phyloP scores from a whole-genome alignment of 1,140 invertebrate genomes.

The Drosophila parvula region DNA sequence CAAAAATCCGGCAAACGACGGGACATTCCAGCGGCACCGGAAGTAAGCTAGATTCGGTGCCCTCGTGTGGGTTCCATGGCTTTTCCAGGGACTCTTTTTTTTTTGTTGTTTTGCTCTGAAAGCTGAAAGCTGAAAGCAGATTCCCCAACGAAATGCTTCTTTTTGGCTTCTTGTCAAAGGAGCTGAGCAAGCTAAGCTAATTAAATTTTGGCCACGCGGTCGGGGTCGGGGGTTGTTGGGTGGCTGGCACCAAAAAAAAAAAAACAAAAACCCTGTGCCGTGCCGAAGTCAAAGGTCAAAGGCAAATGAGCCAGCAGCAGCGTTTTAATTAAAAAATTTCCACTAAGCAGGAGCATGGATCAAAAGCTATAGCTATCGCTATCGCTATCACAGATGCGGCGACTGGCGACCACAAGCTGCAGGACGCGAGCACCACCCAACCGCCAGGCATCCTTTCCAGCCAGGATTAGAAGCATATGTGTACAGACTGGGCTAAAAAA shows the following conservation, averaged over 20 bases:
- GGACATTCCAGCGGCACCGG: conserved; percentile 10
- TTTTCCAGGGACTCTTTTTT: background rate
- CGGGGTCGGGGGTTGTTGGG: conserved; percentile 16
- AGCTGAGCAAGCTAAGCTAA: conserved; percentile 71
- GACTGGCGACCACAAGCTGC: conserved; percentile 74
- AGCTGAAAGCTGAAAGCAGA: conserved; percentile 15
- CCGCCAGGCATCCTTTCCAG: conserved; percentile 3
- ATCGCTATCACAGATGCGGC: conserved; percentile 76
- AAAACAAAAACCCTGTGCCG: conserved; percentile 16
- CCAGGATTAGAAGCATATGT: conserved; percentile 47
- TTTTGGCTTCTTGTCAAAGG: conserved; percentile 68
- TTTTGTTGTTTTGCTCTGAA: background rate
- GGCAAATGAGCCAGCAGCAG: conserved; percentile 57
- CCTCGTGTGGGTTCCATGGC: conserved; percentile 10
- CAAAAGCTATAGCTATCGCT: conserved; percentile 75
- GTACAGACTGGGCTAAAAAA: background rate
- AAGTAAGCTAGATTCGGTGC: conserved; percentile 24
- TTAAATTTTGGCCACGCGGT: conserved; percentile 72
- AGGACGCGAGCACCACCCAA: conserved; percentile 31
- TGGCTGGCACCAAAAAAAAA: conserved; percentile 17
- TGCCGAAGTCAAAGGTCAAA: conserved; percentile 63
- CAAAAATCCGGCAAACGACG: conserved; percentile 9
- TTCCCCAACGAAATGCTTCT: conserved; percentile 34
- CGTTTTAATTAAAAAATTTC: conserved; percentile 77
- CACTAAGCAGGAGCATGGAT: conserved; percentile 63